Base-by-base conservation (phyloP, 92 coral and sea anemone genomes). In the Phymanthus crucifer region DNA sequence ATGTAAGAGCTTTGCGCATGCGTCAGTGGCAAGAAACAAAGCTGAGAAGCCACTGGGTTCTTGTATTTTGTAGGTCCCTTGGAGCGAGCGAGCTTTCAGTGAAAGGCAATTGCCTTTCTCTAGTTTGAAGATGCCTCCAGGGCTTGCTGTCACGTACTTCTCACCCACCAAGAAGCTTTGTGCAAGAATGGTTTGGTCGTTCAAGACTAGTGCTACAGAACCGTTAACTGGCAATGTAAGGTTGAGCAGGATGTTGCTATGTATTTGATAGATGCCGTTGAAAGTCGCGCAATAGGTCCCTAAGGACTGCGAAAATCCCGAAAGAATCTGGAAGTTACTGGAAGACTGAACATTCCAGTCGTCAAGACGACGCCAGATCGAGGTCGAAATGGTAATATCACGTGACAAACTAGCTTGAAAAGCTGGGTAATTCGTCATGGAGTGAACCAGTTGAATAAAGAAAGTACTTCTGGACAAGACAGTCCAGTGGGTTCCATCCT, bases 401-500 rank as follows among this genome's bases (percentile, higher is more conserved):
- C 66, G 79, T 27, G 88, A 70, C 57, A 83, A 83, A 17, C 65
- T 81, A 0, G 80, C 88, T 45, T 88, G 91, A 43, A 88, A 88
- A 26, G 88, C 91, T 21, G 88, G 91, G 58, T 78, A 79, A 45
- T 78, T 68, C 54, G 88, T 80, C 67, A 78, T 37, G 4, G 85
- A 82, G 52, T 77, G 70, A 72, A 88, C 65, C 70, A 78, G 56
- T 37, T 79, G 71, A 13, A 83, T 83, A 35, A 86, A 88, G 69
- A 88, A 88, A 6, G 91, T 83, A 52, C 91, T 88, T 45, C 73
- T 81, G 16, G 79, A 34, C 37, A 88, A 74, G 70, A 88, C 67
- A 0, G 88, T 32, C 80, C 88, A 82, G 32, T 35, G 37, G 1
- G 82, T 34, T 17, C 85, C 88, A 70, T 13, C 31, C 3, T 73